These are phyloP conservation scores for Morinoia aosen DNA, from an alignment of 2,888 invertebrate genomes.

Conservation along the genomic window DNA sequence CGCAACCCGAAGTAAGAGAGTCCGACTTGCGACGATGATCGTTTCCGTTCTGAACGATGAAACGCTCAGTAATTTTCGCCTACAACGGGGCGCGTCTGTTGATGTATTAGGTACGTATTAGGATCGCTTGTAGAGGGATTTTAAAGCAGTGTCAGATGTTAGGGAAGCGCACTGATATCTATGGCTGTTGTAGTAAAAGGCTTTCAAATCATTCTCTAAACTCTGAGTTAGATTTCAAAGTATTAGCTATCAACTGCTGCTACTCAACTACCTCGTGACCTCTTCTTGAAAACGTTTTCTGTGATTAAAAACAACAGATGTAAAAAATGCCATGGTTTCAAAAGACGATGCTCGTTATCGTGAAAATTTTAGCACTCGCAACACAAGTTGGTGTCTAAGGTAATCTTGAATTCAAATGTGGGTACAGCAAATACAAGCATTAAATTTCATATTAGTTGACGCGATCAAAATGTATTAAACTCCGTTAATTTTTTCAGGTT, in stretches of 20 bases:
- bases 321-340: not conserved
- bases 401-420: no score
- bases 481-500: no score
- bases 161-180: not conserved
- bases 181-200: not conserved
- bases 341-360: not conserved
- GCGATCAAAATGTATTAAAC: no score
- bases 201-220: not conserved
- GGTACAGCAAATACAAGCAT: no score
- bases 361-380: not conserved
- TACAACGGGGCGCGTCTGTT: not conserved
- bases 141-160: no score
- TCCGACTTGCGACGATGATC: not conserved
- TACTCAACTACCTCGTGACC: not conserved
- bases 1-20: not conserved
- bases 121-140: not conserved
- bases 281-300: not conserved
- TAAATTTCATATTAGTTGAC: no score
- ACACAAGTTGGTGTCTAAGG: not conserved
- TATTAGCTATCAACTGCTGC: not conserved
- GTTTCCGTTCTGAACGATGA: not conserved
- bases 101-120: not conserved
- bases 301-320: not conserved
- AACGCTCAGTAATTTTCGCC: not conserved
- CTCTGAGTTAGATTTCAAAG: not conserved